A percentile compares a stretch with the other conserved stretches of the same genome.
These are phyloP conservation scores for Remorina albescens DNA, from an alignment of 2,797 vertebrate species.

Conservation along the genomic window DNA sequence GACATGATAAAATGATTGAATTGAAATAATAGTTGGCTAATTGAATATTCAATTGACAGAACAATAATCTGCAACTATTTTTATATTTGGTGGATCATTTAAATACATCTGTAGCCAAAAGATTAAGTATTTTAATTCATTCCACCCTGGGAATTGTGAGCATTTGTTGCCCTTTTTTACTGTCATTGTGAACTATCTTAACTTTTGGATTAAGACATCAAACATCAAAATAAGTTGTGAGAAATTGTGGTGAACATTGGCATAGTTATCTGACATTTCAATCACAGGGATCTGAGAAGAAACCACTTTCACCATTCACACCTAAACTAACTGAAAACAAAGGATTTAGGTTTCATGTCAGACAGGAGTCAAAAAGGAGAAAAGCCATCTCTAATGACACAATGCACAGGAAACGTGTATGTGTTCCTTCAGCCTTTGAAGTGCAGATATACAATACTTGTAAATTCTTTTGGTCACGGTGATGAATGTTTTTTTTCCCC, in stretches of 20 bases:
- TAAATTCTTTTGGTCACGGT: slow-evolving; percentile 21
- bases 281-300: too few relatives aligned
- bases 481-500: slow-evolving; percentile 18
- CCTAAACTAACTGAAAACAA: slow-evolving; percentile 71
- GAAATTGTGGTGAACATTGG: too few relatives aligned
- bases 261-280: background rate
- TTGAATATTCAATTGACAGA: background rate
- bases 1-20: too few relatives aligned
- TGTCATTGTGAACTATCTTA: background rate
- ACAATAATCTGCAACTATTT: background rate
- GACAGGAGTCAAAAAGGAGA: slow-evolving; percentile 61
- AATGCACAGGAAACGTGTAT: slow-evolving; percentile 29
- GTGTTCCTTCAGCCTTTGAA: slow-evolving; percentile 4
- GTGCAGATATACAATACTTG: slow-evolving; percentile 27
- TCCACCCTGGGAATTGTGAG: background rate
- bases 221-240: too few relatives aligned
- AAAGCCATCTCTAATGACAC: slow-evolving; percentile 55
- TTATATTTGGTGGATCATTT: background rate
- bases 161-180: background rate
- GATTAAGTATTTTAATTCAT: too few relatives aligned
- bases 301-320: slow-evolving; percentile 34
- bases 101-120: too few relatives aligned
- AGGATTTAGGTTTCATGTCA: slow-evolving; percentile 78
- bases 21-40: too few relatives aligned
- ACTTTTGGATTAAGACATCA: background rate